Evolutionary conservation across 2,797 vertebrate genomes (phyloP), one percentile per base, ranked within the genome.

Genomic region (Dermochelys coriacea): DNA sequence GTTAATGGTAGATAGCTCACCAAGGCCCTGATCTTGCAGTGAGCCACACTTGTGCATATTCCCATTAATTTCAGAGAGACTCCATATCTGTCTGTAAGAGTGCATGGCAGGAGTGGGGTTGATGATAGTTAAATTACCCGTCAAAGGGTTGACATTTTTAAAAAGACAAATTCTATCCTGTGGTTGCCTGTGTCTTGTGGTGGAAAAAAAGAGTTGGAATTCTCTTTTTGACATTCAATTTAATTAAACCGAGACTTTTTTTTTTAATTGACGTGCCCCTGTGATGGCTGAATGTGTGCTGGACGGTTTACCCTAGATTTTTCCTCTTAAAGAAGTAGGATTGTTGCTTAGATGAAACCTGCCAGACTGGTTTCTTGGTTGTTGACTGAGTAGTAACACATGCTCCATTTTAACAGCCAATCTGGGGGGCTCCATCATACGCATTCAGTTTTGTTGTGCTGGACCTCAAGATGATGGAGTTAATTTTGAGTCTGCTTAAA

Each of bases 51-150:
- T 29, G 12, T 27, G 71, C 23, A 77, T 37, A 74, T 34, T 61
- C 37, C 59, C 18, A 41, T 71, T 71, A 37, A 45, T 16, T 34
- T 34, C 59, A 61, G 6, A 8, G 10, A 41, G 37, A 41, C 18
- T 21, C 68, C 11, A 25, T 41, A 34, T 12, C 29, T 61, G 31
- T 29, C 29, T 61, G 86, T 84, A 19, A 37, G 59, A n/a, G 4
- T 18, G 61, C n/a, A 2, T 12, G 51, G 86, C 85, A 87, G 88
- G 85, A 75, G 3, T 57, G 71, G 49, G 71, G 31, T 77, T 18
- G 8, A 81, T n/a, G 34, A 0, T 3, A 41, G 5, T 0, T 4
- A 11, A 59, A 27, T 52, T 88, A 77, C 41, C n/a, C 15, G 0
- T 10, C 12, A 12, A 71, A 71, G n/a, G n/a, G 64, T 41, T 71